Evolutionary conservation across 2,113 vertebrate genomes (phyloP).

Genomic region (Seriola dumerili): DNA sequence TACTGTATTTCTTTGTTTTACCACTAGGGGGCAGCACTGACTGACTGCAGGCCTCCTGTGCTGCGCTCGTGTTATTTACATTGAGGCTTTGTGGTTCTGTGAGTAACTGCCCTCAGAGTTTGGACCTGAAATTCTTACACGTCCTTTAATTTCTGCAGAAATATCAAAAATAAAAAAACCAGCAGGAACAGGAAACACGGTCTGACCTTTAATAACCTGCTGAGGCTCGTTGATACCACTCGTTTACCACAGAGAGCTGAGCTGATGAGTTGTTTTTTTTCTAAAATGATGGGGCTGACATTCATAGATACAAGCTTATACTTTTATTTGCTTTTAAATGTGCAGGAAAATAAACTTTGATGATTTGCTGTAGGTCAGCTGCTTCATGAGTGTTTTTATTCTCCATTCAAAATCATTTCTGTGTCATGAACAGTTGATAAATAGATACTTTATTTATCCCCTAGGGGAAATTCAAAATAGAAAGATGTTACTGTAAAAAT

Average conservation of each 20-base stretch:
- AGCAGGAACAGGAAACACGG: too few species aligned
- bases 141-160: too few species aligned
- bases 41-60: not conserved
- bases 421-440: too few species aligned
- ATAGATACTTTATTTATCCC: too few species aligned
- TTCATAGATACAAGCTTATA: slow-evolving; percentile 16
- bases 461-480: too few species aligned
- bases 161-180: too few species aligned
- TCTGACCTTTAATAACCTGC: not conserved
- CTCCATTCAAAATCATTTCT: too few species aligned
- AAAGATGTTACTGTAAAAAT: too few species aligned
- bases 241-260: not conserved
- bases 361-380: slow-evolving; percentile 53
- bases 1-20: slow-evolving; percentile 23
- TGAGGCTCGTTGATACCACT: not conserved
- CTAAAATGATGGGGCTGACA: slow-evolving; percentile 21
- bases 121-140: too few species aligned
- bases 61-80: too few species aligned
- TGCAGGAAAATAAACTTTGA: slow-evolving; percentile 72
- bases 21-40: slow-evolving; percentile 51
- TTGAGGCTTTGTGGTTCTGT: too few species aligned
- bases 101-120: too few species aligned
- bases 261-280: slow-evolving; percentile 11
- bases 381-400: not conserved
- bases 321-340: slow-evolving; percentile 72